phyloP scores from a whole-genome alignment of 1,140 invertebrate species.

The Bathynomus jamesi region DNA sequence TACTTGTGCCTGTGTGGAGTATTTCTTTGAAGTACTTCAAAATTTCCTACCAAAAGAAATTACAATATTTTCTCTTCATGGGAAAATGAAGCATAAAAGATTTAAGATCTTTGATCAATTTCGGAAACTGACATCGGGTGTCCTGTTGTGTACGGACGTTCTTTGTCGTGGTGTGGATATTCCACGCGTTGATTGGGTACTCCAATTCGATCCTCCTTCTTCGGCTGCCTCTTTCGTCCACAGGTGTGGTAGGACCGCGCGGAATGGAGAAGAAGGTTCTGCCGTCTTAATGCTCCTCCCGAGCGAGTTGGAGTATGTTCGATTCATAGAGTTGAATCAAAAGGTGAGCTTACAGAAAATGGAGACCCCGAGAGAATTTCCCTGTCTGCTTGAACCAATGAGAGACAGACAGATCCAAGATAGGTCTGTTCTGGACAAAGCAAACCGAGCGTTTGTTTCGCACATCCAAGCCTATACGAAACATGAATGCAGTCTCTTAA shows the following conservation, averaged over 20 bases:
- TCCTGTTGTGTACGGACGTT: constrained; percentile 92
- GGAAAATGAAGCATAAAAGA: constrained; percentile 87
- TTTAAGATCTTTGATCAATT: constrained; percentile 80
- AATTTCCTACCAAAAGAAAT: constrained; percentile 50
- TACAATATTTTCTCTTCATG: constrained; percentile 72
- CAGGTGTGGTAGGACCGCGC: constrained; percentile 84
- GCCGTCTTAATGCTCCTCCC: constrained; percentile 78
- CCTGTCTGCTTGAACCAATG: constrained; percentile 45
- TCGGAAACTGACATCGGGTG: constrained; percentile 55
- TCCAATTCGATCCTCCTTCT: constrained; percentile 92
- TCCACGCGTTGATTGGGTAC: constrained; percentile 88
- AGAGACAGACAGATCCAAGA: constrained; percentile 58
- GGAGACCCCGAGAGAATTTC: constrained; percentile 27
- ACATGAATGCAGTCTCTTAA: constrained; percentile 87
- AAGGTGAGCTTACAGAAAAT: constrained; percentile 52
- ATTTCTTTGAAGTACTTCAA: constrained; percentile 70
- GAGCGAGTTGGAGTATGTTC: constrained; percentile 79
- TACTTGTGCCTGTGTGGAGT: constrained; percentile 93
- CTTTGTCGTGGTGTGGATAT: constrained; percentile 95
- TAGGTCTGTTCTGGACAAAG: constrained; percentile 75
- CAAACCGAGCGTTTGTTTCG: constrained; percentile 87
- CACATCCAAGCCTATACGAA: constrained; percentile 89
- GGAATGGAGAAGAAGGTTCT: constrained; percentile 79
- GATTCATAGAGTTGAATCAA: constrained; percentile 88
- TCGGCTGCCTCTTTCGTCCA: constrained; percentile 80